phyloP scores from a whole-genome alignment of 2,113 vertebrate species.

The Cisticola juncidis region DNA sequence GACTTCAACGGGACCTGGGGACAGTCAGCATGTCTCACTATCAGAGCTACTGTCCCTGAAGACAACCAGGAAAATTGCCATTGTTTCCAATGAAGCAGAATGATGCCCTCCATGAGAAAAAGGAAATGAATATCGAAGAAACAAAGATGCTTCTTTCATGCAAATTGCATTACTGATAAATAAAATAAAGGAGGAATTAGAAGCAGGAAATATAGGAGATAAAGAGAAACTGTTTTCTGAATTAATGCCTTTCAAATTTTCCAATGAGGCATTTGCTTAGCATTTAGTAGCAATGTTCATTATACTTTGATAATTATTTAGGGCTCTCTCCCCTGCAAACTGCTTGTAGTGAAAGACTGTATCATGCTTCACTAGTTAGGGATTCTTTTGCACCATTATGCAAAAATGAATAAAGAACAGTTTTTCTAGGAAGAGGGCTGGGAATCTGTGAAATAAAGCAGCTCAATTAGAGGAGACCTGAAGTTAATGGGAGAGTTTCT shows the following conservation, averaged over 20 bases:
- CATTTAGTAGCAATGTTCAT: constrained; percentile 44
- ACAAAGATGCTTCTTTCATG: constrained; percentile 64
- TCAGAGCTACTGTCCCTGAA: background rate
- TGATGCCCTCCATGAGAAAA: constrained; percentile 4
- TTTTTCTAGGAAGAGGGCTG: background rate
- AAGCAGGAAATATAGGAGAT: constrained; percentile 52
- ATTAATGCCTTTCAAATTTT: constrained; percentile 52
- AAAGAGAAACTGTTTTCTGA: constrained; percentile 49
- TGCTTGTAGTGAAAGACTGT: constrained; percentile 11
- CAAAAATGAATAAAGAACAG: background rate
- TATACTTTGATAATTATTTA: constrained; percentile 47
- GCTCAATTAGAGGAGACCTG: constrained; percentile 13
- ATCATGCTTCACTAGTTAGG: constrained; percentile 45
- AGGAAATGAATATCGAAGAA: constrained; percentile 50
- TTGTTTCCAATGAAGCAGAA: constrained; percentile 41
- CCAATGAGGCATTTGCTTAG: constrained; percentile 38
- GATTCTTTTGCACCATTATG: constrained; percentile 19
- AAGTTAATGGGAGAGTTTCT: background rate
- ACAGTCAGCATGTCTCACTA: background rate
- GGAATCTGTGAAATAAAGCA: constrained; percentile 1
- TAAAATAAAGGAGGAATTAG: constrained; percentile 49
- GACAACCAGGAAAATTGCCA: background rate
- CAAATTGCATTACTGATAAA: constrained; percentile 56
- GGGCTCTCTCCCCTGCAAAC: constrained; percentile 19
- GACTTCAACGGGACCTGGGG: background rate